A percentile compares a stretch with the other conserved stretches of the same genome.
Conservation (phyloP, 2,113 vertebrate genomes). For the Oncorhynchus mykiss region DNA sequence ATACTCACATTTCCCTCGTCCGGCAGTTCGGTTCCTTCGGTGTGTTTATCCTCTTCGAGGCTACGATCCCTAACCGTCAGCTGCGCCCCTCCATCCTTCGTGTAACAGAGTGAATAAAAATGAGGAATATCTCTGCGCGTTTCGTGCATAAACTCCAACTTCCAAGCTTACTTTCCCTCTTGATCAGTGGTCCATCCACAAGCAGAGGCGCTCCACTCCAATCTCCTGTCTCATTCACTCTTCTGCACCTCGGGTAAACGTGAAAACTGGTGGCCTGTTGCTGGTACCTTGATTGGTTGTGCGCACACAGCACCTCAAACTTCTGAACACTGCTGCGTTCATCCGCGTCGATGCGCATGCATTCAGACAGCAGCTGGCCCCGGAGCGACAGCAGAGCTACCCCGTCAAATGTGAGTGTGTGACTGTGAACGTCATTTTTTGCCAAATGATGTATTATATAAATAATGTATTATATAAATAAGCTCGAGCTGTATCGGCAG, state of each 20-base stretch:
- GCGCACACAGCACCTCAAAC: constrained; percentile 40
- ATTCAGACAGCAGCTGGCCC: constrained; percentile 31
- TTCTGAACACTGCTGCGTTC: constrained; percentile 39
- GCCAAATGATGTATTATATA: constrained; percentile 34
- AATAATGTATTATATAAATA: constrained; percentile 40
- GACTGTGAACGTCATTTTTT: constrained; percentile 25
- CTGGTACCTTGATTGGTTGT: constrained; percentile 18
- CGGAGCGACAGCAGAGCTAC: constrained; percentile 25
- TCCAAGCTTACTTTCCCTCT: neutral
- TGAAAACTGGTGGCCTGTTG: constrained; percentile 30
- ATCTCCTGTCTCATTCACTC: neutral
- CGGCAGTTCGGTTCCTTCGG: constrained; percentile 45
- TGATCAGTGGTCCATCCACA: constrained; percentile 1
- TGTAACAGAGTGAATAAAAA: constrained; percentile 48
- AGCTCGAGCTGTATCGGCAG: constrained; percentile 42
- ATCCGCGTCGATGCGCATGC: constrained; percentile 39
- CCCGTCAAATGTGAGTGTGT: neutral
- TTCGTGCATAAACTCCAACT: neutral
- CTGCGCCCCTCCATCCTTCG: constrained; percentile 69
- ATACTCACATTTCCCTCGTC: constrained; percentile 66
- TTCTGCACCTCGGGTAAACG: neutral
- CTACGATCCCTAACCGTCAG: constrained; percentile 68
- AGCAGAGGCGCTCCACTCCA: neutral
- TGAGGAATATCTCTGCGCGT: constrained; percentile 1
- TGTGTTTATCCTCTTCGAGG: constrained; percentile 54